Evolutionary conservation across 2,113 vertebrate genomes (phyloP).

Genomic region (Greenwoodochromis staneri): DNA sequence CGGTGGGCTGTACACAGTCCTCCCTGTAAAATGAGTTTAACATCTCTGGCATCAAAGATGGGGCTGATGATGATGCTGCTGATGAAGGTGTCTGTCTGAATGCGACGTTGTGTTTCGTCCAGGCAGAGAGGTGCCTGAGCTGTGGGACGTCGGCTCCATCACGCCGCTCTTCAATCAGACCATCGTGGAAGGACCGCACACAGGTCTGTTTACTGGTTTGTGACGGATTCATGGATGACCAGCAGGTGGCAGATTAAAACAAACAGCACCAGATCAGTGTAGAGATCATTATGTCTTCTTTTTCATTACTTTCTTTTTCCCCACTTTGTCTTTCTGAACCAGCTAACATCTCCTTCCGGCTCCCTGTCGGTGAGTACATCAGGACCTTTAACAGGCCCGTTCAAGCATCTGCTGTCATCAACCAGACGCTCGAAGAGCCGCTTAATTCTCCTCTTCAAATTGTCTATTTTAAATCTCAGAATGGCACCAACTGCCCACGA

Average conservation of each 20-base stretch:
- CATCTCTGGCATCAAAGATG: neutral
- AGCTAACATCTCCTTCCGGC: slow-evolving; percentile 38
- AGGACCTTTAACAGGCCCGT: neutral
- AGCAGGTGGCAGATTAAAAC: neutral
- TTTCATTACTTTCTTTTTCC: rapidly evolving
- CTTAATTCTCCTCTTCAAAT: neutral
- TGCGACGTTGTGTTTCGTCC: neutral
- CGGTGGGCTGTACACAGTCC: rapidly evolving
- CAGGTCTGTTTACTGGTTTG: slow-evolving; percentile 42
- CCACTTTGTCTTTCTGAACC: neutral
- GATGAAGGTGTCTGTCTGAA: neutral
- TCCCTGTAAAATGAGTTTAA: neutral
- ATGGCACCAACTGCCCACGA: slow-evolving; percentile 27
- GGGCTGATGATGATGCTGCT: rapidly evolving
- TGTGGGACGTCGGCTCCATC: slow-evolving; percentile 62
- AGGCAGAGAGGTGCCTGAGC: slow-evolving; percentile 54
- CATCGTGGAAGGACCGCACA: slow-evolving; percentile 51
- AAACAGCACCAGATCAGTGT: neutral
- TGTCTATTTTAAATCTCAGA: slow-evolving; percentile 24
- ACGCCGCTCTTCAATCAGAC: slow-evolving; percentile 72
- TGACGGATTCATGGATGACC: neutral
- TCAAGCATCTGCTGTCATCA: neutral
- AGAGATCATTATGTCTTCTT: rapidly evolving
- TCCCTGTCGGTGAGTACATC: slow-evolving; percentile 42
- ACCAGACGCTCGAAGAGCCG: neutral